Evolutionary conservation across 2,113 vertebrate species (phyloP).

Genomic region (Pristiophorus japonicus): DNA sequence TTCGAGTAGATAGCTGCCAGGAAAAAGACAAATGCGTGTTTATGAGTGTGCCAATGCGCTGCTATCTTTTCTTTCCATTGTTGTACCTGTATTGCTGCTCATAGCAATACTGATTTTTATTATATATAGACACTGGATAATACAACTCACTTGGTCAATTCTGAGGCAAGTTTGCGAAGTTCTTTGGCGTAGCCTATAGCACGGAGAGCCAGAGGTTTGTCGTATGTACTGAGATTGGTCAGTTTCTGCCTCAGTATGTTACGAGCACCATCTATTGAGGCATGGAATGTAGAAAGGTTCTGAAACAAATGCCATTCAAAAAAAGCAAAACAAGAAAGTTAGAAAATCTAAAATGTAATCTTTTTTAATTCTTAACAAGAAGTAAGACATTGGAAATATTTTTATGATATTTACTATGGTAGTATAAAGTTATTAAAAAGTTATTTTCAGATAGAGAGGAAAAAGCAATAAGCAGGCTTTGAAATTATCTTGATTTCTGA

Average conservation of each 20-base stretch:
- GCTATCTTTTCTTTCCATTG: background rate
- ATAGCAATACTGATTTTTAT: background rate
- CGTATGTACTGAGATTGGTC: conserved; percentile 67
- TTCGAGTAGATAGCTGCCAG: background rate
- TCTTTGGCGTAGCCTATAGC: conserved; percentile 66
- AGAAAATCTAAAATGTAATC: background rate
- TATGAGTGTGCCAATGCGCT: background rate
- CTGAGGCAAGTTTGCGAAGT: conserved; percentile 67
- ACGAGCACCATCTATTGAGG: conserved; percentile 81
- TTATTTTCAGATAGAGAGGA: background rate
- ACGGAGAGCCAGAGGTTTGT: conserved; percentile 69
- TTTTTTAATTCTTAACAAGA: background rate
- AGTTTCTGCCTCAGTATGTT: conserved; percentile 65
- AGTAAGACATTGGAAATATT: background rate
- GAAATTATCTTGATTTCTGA: background rate
- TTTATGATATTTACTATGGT: background rate
- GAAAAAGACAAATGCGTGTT: background rate
- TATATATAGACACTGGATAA: background rate
- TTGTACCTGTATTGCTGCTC: too few species aligned
- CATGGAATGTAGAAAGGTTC: conserved; percentile 77
- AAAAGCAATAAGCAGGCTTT: too few species aligned
- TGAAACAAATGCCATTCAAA: conserved; percentile 49
- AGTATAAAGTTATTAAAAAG: background rate
- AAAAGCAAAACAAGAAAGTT: background rate
- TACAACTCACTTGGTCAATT: conserved; percentile 67